Percentiles rank a stretch among this genome's conserved stretches.
These are phyloP conservation scores for Oscheius onirici DNA, from an alignment of 2,888 invertebrate genomes.

Conservation along the genomic window DNA sequence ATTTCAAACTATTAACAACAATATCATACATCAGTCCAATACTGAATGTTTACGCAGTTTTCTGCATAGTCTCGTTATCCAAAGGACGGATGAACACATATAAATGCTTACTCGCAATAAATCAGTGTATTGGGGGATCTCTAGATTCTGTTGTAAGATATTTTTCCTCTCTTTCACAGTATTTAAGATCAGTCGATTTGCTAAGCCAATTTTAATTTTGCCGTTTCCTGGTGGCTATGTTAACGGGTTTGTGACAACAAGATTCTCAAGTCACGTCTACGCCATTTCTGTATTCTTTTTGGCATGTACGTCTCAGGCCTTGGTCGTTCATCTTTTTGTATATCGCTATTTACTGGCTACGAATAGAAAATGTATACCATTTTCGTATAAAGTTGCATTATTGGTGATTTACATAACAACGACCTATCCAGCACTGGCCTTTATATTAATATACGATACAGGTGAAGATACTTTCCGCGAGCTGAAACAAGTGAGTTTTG, in stretches of 20 bases:
- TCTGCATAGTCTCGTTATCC: not conserved
- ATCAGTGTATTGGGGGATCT: not conserved
- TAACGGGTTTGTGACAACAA: not conserved
- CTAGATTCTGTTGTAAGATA: not conserved
- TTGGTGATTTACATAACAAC: not conserved
- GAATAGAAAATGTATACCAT: not conserved
- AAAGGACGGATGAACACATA: constrained; percentile 5
- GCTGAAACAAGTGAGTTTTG: not conserved
- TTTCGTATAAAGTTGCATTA: not conserved
- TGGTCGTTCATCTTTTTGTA: constrained; percentile 7
- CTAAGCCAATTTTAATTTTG: not conserved
- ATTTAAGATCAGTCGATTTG: constrained; percentile 3
- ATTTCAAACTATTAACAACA: not conserved
- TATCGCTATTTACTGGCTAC: constrained; percentile 14
- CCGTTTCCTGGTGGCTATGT: constrained; percentile 24
- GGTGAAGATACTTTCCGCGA: not conserved
- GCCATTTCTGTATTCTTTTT: not conserved
- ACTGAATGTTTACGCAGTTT: not conserved
- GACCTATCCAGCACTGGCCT: constrained; percentile 2
- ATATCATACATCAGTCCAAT: not conserved
- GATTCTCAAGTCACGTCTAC: not conserved
- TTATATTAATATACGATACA: not conserved
- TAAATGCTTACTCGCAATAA: not conserved
- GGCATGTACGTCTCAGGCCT: not conserved
- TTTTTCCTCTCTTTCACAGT: not conserved